Conservation (phyloP, 2,888 invertebrate genomes). For the Lasioglossum morio region DNA sequence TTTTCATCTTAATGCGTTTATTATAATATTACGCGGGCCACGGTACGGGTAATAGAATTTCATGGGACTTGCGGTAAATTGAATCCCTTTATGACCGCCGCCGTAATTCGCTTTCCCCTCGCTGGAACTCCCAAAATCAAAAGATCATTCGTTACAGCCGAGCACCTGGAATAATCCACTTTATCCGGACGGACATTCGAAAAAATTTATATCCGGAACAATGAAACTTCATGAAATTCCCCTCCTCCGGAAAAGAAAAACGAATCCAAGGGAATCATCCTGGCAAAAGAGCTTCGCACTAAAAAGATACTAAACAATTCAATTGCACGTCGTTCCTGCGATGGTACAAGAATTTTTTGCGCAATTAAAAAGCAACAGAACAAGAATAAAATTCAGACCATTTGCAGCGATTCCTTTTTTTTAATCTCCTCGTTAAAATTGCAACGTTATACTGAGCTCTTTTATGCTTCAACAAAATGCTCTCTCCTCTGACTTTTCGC, state of each 20-base stretch:
- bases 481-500: constrained; percentile 3
- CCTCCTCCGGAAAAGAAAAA: not conserved
- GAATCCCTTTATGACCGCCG: constrained; percentile 25
- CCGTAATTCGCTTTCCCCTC: constrained; percentile 20
- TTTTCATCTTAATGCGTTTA: constrained; percentile 19
- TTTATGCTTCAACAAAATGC: not conserved
- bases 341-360: not conserved
- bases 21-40: constrained; percentile 12
- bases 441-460: not conserved
- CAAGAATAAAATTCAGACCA: not conserved
- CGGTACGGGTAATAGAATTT: constrained; percentile 20
- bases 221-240: not conserved
- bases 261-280: not conserved
- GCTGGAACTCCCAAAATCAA: constrained; percentile 14
- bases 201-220: not conserved
- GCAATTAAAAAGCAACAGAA: not conserved
- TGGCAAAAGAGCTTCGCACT: not conserved
- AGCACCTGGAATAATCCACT: constrained; percentile 8
- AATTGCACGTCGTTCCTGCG: not conserved
- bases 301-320: not conserved
- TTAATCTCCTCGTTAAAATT: not conserved
- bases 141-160: constrained; percentile 9
- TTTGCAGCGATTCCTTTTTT: not conserved
- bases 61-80: constrained; percentile 21
- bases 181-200: not conserved